Evolutionary conservation across 2,797 vertebrate genomes (phyloP), one percentile per base, ranked within the genome.

Genomic region (Tolypeutes matacus): DNA sequence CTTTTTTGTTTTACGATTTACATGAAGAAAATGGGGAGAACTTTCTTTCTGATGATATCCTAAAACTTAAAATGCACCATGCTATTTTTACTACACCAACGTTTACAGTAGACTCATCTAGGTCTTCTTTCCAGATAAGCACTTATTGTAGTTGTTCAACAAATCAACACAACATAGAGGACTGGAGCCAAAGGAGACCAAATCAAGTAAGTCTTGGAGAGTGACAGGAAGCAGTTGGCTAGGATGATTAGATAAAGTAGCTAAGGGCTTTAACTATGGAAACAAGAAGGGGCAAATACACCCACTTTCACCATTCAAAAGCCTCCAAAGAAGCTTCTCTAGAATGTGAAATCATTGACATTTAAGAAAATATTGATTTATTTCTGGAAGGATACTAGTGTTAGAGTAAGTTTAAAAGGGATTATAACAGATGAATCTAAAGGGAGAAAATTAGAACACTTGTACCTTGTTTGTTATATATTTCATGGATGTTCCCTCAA

Each of bases 381-480:
- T 60, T 93, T 90, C 25, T 69, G 7, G 12, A 73, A 64, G 58
- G 62, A 86, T 20, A 76, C 31, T 60, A 49, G 69, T 49, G n/a
- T 77, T 67, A 92, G 51, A 60, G 65, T 56, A 65, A 83, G 65
- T 82, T 69, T 23, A n/a, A 87, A 95, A 58, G 82, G 15, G 23
- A 89, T n/a, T 8, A 46, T 49, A 62, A 89, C 20, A 75, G 18
- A 64, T 67, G 76, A 95, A 82, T 51, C 29, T 39, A 39, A 72
- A 86, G 13, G 75, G 49, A 88, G 36, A 81, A 81, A 83, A 92
- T 51, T n/a, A 77, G 60, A 89, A 76, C 36, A 65, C 1, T 76
- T 85, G 93, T 69, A n/a, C 46, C 39, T 77, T 31, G 5, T 1
- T 36, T 58, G 39, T 85, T 75, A 73, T 3, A 53, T 34, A 25